These are phyloP conservation scores for Iguana delicatissima DNA, from an alignment of 2,797 vertebrate genomes.

Conservation along the genomic window DNA sequence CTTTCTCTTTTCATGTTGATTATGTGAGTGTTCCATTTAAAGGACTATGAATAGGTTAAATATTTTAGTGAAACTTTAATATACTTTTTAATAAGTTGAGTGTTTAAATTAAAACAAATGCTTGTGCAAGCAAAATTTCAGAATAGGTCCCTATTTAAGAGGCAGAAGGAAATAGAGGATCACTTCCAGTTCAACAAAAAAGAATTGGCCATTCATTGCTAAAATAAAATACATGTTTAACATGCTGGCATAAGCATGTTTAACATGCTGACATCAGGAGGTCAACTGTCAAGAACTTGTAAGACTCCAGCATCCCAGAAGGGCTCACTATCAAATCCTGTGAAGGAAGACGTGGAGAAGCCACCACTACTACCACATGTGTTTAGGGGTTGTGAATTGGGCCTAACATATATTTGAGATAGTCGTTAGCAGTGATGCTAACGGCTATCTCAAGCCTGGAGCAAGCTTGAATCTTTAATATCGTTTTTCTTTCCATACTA, in stretches of 20 bases:
- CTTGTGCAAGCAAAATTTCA: no score
- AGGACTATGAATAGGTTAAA: no score
- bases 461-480: no score
- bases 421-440: no score
- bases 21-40: no score
- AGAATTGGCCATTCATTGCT: neutral
- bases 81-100: no score
- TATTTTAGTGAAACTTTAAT: no score
- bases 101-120: no score
- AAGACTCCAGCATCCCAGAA: neutral
- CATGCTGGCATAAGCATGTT: neutral
- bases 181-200: neutral
- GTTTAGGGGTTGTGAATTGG: neutral
- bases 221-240: neutral
- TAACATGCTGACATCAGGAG: neutral
- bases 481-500: neutral
- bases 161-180: neutral
- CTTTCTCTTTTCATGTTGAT: no score
- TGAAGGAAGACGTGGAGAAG: neutral
- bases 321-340: neutral
- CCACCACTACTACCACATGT: no score
- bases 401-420: neutral
- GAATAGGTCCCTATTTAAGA: neutral
- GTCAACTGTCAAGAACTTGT: neutral
- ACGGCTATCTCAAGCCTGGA: neutral